Conservation (phyloP, 1,140 invertebrate species). For the Hylaeus volcanicus region DNA sequence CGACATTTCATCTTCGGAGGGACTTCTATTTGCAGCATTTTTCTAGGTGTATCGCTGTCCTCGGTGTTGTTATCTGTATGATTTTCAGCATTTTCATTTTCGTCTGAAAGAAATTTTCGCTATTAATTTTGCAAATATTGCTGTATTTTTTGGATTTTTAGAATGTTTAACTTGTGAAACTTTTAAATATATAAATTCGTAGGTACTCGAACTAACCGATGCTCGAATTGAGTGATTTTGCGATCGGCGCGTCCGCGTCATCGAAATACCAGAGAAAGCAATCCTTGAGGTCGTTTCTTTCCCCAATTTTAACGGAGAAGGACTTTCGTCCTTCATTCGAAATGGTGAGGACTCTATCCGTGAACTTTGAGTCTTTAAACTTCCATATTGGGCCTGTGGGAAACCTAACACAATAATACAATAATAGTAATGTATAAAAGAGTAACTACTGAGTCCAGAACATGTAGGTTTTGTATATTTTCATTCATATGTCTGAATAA, state of each 20-base stretch:
- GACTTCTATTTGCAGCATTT: constrained; percentile 13
- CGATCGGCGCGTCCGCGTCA: neutral
- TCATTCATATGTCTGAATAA: too few relatives aligned
- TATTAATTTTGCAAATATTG: too few relatives aligned
- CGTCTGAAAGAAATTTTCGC: neutral
- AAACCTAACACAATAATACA: neutral
- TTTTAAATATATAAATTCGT: neutral
- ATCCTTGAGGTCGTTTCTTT: neutral
- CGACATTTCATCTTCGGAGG: constrained; percentile 14
- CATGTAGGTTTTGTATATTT: too few relatives aligned
- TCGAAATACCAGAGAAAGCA: constrained; percentile 22
- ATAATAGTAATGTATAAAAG: neutral
- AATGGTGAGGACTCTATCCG: constrained; percentile 6
- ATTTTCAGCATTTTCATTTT: neutral
- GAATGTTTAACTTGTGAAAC: too few relatives aligned
- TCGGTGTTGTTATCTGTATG: neutral
- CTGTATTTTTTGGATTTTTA: too few relatives aligned
- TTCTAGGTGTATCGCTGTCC: neutral
- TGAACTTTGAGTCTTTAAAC: neutral
- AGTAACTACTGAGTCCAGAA: too few relatives aligned
- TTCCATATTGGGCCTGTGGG: constrained; percentile 22
- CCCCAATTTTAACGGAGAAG: constrained; percentile 5
- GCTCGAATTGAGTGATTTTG: neutral
- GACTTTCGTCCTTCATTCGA: constrained; percentile 25
- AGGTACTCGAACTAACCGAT: neutral